Evolutionary conservation across 1,140 invertebrate species (phyloP), one percentile per base, ranked within the genome.

Genomic region (Pseudomyrmex flavicornis): DNA sequence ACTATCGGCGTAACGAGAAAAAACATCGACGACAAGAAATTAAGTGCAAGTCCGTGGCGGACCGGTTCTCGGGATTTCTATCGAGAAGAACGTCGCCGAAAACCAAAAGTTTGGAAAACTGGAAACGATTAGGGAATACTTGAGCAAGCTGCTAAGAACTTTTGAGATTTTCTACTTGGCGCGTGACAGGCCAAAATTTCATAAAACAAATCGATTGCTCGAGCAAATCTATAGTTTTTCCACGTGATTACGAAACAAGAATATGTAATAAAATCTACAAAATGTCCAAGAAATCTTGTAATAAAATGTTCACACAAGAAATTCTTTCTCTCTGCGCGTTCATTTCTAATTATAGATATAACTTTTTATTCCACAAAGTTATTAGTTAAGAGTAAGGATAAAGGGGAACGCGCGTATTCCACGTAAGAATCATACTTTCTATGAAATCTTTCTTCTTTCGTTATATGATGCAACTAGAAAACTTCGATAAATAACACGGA

Each of bases 1-100:
- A 50, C 17, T 4, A 54, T 0, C 17, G 22, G 13, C 17, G 7
- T 69, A 10, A 20, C 13, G 12, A 46, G 12, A 15, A 59, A 17
- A 46, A 12, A 50, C 50, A 26, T 61, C 9, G 20, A 50, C 2
- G 13, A 61, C 13, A 74, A 62, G 20, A 62, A 75, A 75, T 62
- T 75, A 54, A 75, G 48, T 9, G 20, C 13, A 15, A 62, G 35
- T 46, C 62, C 13, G 35, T 70, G 50, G 15, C 52, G 22, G 15
- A 56, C 2, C 13, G 15, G 2, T 61, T 8, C 3, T 7, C 10
- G 26, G 10, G 20, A 75, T 48, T 50, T 75, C 5, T 62, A 59
- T 12, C 7, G 13, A 46, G 35, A 22, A 48, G 13, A 74, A 22
- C 9, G 3, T 20, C 35, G 35, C 35, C 35, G 13, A 48, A 61